Percentiles rank a stretch among this genome's conserved stretches.
Conservation (phyloP, 1,140 invertebrate species). For the Psilanteris sp. region DNA sequence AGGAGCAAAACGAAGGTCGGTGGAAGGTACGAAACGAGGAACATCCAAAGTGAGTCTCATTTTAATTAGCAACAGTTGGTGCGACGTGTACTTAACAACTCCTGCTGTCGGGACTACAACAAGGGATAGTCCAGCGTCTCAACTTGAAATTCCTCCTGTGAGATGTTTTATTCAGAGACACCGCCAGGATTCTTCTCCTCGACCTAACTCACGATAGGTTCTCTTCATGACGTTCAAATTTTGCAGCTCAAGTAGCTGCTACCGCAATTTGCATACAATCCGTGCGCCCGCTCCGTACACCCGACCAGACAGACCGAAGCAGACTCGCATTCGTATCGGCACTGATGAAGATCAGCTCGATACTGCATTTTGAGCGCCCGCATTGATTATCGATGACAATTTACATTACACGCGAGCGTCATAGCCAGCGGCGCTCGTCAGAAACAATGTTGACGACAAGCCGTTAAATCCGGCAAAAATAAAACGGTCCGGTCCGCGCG, state of each 20-base stretch:
- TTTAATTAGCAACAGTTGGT: conserved; percentile 80
- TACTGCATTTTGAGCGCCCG: conserved; percentile 9
- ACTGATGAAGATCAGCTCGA: conserved; percentile 45
- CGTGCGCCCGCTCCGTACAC: conserved; percentile 69
- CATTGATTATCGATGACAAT: conserved; percentile 51
- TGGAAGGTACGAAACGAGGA: conserved; percentile 59
- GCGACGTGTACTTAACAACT: conserved; percentile 79
- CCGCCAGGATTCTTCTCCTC: conserved; percentile 71
- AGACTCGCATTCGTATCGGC: conserved; percentile 17
- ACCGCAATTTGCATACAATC: conserved; percentile 79
- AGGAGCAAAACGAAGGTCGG: conserved; percentile 46
- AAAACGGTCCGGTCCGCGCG: neutral
- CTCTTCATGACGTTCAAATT: conserved; percentile 70
- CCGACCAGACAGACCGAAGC: conserved; percentile 29
- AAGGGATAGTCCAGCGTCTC: conserved; percentile 60
- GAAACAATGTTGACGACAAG: conserved; percentile 5
- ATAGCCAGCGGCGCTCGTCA: no score
- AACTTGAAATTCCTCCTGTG: conserved; percentile 73
- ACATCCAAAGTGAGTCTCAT: conserved; percentile 74
- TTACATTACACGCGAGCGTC: conserved; percentile 18
- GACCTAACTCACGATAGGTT: conserved; percentile 68
- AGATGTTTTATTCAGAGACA: conserved; percentile 80
- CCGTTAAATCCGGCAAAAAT: neutral
- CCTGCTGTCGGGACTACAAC: conserved; percentile 60
- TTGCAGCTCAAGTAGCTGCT: conserved; percentile 74